These are phyloP conservation scores for Tachina lurida DNA, from an alignment of 2,888 invertebrate species.

Conservation along the genomic window DNA sequence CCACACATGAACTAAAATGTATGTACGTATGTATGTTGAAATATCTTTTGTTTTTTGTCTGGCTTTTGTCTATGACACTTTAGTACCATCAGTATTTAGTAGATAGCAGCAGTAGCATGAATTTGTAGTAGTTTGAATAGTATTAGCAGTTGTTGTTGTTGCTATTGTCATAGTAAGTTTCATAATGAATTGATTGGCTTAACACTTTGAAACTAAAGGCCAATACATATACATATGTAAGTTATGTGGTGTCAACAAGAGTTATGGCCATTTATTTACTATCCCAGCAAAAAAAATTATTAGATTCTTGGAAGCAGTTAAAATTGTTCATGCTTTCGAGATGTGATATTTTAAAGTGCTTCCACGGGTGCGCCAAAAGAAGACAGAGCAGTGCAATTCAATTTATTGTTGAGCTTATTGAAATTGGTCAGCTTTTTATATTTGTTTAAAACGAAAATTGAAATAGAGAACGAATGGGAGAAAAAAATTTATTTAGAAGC, in stretches of 20 bases:
- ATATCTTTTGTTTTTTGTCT: not conserved
- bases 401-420: too few species aligned
- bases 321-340: too few species aligned
- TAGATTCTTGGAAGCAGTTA: too few species aligned
- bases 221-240: conserved; percentile 56
- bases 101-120: not conserved
- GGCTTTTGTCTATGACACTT: conserved; percentile 43
- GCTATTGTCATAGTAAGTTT: conserved; percentile 37
- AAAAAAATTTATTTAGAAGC: too few species aligned
- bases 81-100: conserved; percentile 25
- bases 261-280: conserved; percentile 69
- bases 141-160: conserved; percentile 3
- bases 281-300: too few species aligned
- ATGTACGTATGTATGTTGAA: not conserved
- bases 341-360: too few species aligned
- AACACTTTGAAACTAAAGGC: conserved; percentile 70
- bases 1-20: not conserved
- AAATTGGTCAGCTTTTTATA: too few species aligned
- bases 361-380: too few species aligned
- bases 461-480: too few species aligned
- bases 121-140: not conserved
- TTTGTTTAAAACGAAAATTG: too few species aligned
- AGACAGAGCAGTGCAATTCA: too few species aligned
- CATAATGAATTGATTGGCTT: conserved; percentile 73
- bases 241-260: conserved; percentile 74